Conservation (phyloP, 2,797 vertebrate genomes). For the Lacerta viridis region DNA sequence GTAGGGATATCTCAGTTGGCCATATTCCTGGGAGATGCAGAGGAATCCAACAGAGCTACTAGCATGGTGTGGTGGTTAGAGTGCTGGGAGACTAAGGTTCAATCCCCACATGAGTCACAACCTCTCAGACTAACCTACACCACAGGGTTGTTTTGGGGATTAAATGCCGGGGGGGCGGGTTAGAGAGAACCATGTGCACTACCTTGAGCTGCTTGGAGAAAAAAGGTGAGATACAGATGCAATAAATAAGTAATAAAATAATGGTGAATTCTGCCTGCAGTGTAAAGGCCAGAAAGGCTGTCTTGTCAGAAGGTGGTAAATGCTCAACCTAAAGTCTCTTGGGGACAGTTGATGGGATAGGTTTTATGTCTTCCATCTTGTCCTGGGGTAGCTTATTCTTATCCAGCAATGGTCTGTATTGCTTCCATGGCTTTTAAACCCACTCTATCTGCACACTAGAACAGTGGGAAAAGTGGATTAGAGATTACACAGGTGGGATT, state of each 20-base stretch:
- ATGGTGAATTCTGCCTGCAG: background rate
- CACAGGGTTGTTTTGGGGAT: no score
- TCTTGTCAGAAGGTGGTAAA: background rate
- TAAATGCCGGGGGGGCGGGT: no score
- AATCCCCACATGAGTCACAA: background rate
- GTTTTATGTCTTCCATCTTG: background rate
- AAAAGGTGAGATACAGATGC: no score
- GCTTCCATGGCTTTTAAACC: background rate
- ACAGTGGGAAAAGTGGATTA: background rate
- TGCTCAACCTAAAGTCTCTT: background rate
- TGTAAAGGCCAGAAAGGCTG: background rate
- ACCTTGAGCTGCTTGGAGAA: no score
- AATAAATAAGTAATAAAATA: no score
- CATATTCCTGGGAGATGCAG: background rate
- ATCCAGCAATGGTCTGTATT: background rate
- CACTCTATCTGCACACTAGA: background rate
- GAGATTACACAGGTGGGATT: background rate
- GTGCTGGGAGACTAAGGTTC: background rate
- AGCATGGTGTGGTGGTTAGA: background rate
- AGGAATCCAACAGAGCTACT: background rate
- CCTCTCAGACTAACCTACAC: no score
- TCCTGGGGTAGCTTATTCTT: background rate
- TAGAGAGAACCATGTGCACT: no score
- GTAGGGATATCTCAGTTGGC: background rate
- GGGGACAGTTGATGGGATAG: background rate